These are phyloP conservation scores for Channa striata DNA, from an alignment of 2,797 vertebrate genomes.

Conservation along the genomic window DNA sequence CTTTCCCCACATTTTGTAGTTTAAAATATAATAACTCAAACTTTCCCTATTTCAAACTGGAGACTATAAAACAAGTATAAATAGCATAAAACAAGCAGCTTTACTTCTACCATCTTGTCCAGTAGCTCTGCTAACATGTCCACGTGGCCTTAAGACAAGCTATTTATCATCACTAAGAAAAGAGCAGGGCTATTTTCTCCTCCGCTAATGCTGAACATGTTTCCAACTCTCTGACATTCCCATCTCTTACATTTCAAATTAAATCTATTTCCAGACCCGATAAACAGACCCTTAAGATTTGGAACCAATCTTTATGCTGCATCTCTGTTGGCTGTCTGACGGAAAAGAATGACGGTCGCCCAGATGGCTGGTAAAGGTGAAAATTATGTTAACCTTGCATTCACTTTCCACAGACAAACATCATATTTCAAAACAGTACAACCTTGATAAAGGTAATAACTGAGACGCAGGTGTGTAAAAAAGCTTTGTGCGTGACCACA, in stretches of 20 bases:
- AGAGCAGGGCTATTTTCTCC: conserved; percentile 21
- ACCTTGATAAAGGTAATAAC: conserved; percentile 39
- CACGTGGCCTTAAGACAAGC: conserved; percentile 22
- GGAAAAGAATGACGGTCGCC: not conserved
- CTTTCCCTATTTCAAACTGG: not conserved
- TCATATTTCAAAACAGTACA: conserved; percentile 25
- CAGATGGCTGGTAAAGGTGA: not conserved
- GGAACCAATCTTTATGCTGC: not conserved
- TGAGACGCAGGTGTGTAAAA: conserved; percentile 22
- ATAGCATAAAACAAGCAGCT: no score
- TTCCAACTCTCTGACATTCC: not conserved
- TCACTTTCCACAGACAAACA: conserved; percentile 41
- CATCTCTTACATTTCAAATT: conserved; percentile 6
- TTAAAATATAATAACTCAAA: not conserved
- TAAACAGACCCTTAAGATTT: conserved; percentile 3
- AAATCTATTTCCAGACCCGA: conserved; percentile 33
- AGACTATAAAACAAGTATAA: no score
- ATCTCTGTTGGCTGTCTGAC: conserved; percentile 20
- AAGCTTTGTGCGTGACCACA: conserved; percentile 26
- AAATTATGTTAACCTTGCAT: conserved; percentile 14
- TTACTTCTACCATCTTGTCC: conserved; percentile 28
- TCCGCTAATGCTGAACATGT: not conserved
- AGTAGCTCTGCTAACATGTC: conserved; percentile 37
- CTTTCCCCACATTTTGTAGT: no score
- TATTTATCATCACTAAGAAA: conserved; percentile 43